These are phyloP conservation scores for Pollenia labialis DNA, from an alignment of 2,888 invertebrate genomes.

Conservation along the genomic window DNA sequence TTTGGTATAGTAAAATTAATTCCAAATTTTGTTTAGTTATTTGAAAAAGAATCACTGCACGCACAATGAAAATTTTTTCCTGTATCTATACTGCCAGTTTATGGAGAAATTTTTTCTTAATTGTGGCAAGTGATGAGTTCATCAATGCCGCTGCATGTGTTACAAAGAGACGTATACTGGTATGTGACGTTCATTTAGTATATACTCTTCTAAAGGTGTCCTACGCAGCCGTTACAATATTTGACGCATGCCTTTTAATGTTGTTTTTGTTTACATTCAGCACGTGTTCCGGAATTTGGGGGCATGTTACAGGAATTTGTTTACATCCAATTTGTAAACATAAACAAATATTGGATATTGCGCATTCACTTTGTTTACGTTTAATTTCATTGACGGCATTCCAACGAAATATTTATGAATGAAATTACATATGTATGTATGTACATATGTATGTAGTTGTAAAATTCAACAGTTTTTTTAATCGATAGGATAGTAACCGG, in stretches of 20 bases:
- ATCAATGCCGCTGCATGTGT: conserved; percentile 68
- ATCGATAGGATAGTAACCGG: neutral
- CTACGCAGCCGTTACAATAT: conserved; percentile 53
- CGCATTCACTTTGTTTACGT: conserved; percentile 79
- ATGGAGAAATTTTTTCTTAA: conserved; percentile 71
- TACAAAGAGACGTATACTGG: conserved; percentile 73
- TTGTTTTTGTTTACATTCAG: conserved; percentile 72
- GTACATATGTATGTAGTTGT: too few relatives aligned
- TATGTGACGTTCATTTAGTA: conserved; percentile 34
- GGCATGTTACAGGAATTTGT: conserved; percentile 66
- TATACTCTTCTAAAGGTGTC: conserved; percentile 48
- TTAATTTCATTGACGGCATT: conserved; percentile 63
- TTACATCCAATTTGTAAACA: conserved; percentile 60
- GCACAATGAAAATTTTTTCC: conserved; percentile 73
- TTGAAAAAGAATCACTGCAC: conserved; percentile 24
- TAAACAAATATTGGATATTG: conserved; percentile 75
- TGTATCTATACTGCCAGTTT: conserved; percentile 76
- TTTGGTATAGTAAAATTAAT: conserved; percentile 47
- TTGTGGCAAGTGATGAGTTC: conserved; percentile 71
- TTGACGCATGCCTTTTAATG: conserved; percentile 66
- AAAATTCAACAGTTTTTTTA: conserved; percentile 43
- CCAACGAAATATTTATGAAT: conserved; percentile 59
- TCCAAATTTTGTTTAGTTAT: conserved; percentile 32
- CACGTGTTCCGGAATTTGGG: conserved; percentile 68
- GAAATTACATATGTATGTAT: neutral